Evolutionary conservation across 2,797 vertebrate species (phyloP), one percentile per base, ranked within the genome.

Genomic region (Parauchenoglanis ngamensis): DNA sequence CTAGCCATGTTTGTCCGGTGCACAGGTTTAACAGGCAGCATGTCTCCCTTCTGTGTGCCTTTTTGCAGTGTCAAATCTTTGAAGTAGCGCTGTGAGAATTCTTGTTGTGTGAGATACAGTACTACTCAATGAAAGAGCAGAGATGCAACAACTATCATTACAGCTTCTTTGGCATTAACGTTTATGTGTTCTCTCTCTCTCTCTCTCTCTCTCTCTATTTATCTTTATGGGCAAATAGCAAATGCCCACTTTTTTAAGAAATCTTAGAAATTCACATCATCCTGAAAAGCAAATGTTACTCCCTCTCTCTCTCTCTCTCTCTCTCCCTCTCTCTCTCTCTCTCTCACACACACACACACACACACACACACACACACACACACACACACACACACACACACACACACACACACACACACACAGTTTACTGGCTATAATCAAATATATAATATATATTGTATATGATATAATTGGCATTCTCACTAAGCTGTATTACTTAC

Each of bases 61-160:
- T 90, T 80, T 90, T 94, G 91, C 94, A 92, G 84, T 86, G 56
- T 88, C 28, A 5, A 92, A 90, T 89, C 94, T 97, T 97, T 96
- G 93, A 95, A 95, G 93, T 95, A 86, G 87, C 92, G 89, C 59
- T 91, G 89, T 93, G 92, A 93, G 93, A 96, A 96, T 95, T 94
- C 92, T 91, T 95, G 93, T 90, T 92, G 92, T 93, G 90, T 95
- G 94, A 96, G 96, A 95, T 94, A 95, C 94, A 90, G 92, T 93
- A 93, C 92, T 93, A 86, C 89, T 94, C 94, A 95, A 96, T 96
- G 94, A 96, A 94, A 95, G 95, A 95, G 94, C 89, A 92, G 87
- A 28, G 70, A 75, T 86, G 92, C 92, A 93, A 95, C 91, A 93
- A 93, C 94, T 95, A 92, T 95, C 93, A 95, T 95, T 95, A 94